These are phyloP conservation scores for Hucho hucho DNA, from an alignment of 2,113 vertebrate genomes.

Conservation along the genomic window DNA sequence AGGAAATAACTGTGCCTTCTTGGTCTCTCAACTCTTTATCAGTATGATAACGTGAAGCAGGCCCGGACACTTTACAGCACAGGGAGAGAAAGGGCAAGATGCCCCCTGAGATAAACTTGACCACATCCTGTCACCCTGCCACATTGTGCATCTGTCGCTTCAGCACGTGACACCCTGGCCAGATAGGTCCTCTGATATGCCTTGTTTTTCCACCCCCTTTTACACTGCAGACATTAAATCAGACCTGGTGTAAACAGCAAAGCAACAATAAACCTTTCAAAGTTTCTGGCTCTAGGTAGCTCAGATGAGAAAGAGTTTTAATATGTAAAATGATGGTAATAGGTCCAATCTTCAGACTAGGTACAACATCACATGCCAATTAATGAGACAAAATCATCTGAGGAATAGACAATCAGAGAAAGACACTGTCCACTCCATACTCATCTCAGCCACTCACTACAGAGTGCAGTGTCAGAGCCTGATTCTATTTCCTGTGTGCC, in stretches of 20 bases:
- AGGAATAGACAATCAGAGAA: no score
- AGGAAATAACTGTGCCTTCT: no score
- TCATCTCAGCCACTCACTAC: background rate
- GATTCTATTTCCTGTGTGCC: slow-evolving; percentile 40
- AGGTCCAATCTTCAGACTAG: background rate
- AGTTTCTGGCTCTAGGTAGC: slow-evolving; percentile 35
- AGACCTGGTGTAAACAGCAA: slow-evolving; percentile 44
- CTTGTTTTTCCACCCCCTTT: background rate
- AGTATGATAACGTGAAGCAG: no score
- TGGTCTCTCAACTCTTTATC: no score
- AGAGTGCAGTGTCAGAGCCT: slow-evolving; percentile 22
- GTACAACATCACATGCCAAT: background rate
- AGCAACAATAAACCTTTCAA: slow-evolving; percentile 44
- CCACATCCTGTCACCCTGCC: background rate
- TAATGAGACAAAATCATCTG: background rate
- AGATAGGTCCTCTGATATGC: slow-evolving; percentile 4
- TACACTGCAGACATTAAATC: slow-evolving; percentile 9
- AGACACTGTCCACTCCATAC: no score
- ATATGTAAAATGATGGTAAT: no score
- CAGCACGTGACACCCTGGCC: background rate
- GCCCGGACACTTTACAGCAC: no score
- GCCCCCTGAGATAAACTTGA: background rate
- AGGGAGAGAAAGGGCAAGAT: no score
- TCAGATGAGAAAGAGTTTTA: no score
- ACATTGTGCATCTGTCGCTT: background rate